A percentile compares a stretch with the other conserved stretches of the same genome.
phyloP scores from a whole-genome alignment of 2,888 invertebrate genomes.

The Odontomyia ornata region DNA sequence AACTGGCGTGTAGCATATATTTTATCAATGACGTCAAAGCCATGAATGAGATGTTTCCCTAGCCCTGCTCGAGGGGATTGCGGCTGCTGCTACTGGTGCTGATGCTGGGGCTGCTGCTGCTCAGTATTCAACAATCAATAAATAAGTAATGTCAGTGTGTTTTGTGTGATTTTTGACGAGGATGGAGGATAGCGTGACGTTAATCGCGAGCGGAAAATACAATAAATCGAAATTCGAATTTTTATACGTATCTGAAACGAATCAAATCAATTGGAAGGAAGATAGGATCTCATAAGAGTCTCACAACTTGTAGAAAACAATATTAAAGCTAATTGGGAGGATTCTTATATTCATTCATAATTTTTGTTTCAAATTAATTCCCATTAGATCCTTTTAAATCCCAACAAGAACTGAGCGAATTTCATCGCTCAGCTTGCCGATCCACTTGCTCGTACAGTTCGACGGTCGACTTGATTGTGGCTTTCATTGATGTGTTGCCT shows the following conservation, averaged over 20 bases:
- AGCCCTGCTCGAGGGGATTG: neutral
- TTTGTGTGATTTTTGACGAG: neutral
- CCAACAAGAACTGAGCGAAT: conserved; percentile 31
- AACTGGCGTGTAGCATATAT: conserved; percentile 5
- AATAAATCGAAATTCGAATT: too few species aligned
- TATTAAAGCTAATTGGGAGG: neutral
- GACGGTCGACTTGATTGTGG: neutral
- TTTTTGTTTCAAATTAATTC: neutral
- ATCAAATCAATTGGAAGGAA: too few species aligned
- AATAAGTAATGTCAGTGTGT: conserved; percentile 15
- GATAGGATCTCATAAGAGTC: too few species aligned
- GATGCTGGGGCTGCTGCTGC: neutral
- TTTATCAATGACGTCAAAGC: conserved; percentile 43
- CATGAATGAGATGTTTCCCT: conserved; percentile 35
- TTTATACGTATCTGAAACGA: too few species aligned
- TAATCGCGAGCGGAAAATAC: neutral
- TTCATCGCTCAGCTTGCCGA: conserved; percentile 18
- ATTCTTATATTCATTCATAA: conserved; percentile 6
- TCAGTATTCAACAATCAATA: neutral
- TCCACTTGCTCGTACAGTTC: conserved; percentile 8
- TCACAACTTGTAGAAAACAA: neutral
- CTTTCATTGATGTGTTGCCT: conserved; percentile 26
- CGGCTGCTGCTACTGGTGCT: neutral
- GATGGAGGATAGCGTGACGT: neutral
- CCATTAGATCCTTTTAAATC: neutral